Conservation (phyloP, 2,888 invertebrate species). For the Myopa tessellatipennis region DNA sequence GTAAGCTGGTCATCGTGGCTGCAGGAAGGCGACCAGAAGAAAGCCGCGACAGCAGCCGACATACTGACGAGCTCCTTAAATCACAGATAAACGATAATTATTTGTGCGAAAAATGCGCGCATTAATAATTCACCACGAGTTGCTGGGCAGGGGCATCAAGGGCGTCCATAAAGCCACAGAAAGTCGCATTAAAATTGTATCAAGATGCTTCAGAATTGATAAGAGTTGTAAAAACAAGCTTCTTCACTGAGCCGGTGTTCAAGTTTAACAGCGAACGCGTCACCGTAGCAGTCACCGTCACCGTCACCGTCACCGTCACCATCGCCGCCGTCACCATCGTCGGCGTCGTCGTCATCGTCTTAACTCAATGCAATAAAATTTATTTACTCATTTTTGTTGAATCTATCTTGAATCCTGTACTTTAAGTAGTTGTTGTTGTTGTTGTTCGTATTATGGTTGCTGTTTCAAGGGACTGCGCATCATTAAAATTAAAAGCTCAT, state of each 20-base stretch:
- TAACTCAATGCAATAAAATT: slow-evolving; percentile 22
- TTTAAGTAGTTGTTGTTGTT: slow-evolving; percentile 13
- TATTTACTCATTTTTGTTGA: slow-evolving; percentile 4
- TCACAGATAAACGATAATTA: slow-evolving; percentile 67
- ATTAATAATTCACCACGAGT: slow-evolving; percentile 59
- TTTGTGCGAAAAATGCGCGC: slow-evolving; percentile 62
- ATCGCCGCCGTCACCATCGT: neutral
- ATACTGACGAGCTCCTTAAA: slow-evolving; percentile 58
- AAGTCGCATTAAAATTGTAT: slow-evolving; percentile 63
- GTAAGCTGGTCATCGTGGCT: neutral
- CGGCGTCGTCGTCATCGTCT: slow-evolving; percentile 6
- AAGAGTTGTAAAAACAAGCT: slow-evolving; percentile 42
- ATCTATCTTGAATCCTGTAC: neutral
- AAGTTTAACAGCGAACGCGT: neutral
- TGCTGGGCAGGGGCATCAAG: neutral
- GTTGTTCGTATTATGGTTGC: slow-evolving; percentile 14
- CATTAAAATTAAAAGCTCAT: slow-evolving; percentile 65
- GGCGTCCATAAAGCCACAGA: slow-evolving; percentile 38
- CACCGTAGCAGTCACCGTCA: neutral
- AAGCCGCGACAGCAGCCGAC: slow-evolving; percentile 35
- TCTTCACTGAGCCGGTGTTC: slow-evolving; percentile 17
- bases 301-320: slow-evolving; percentile 17
- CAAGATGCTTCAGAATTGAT: slow-evolving; percentile 57
- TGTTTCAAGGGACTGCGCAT: slow-evolving; percentile 18
- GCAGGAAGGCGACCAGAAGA: neutral